A percentile compares a stretch with the other conserved stretches of the same genome.
Evolutionary conservation across 1,140 invertebrate species (phyloP).

Genomic region (Leptinotarsa undecemlineata): DNA sequence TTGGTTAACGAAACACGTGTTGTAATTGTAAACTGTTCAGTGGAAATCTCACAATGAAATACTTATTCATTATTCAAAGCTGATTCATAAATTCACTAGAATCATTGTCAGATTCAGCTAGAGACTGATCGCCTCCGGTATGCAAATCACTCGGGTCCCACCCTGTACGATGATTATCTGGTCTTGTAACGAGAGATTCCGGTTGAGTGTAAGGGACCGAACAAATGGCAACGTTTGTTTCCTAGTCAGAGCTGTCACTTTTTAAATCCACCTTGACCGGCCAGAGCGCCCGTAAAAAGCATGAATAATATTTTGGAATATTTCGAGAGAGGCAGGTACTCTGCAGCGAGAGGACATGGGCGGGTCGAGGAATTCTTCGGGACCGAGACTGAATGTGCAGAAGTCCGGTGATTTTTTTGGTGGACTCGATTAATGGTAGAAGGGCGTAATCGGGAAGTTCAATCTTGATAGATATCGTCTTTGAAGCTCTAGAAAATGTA

Average conservation of each 20-base stretch:
- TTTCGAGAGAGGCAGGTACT: slow-evolving; percentile 24
- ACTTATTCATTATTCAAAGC: too few relatives aligned
- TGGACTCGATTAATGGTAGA: too few relatives aligned
- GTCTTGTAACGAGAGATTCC: slow-evolving; percentile 12
- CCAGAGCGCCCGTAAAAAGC: slow-evolving; percentile 19
- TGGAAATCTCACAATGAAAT: too few relatives aligned
- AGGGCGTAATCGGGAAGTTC: too few relatives aligned
- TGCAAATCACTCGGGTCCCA: slow-evolving; percentile 11
- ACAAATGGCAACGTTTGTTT: slow-evolving; percentile 30
- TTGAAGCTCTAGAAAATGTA: too few relatives aligned
- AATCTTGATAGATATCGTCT: too few relatives aligned
- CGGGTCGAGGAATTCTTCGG: slow-evolving; percentile 1
- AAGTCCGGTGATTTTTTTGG: too few relatives aligned
- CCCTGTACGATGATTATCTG: slow-evolving; percentile 22
- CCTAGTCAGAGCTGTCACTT: slow-evolving; percentile 29
- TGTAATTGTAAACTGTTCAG: too few relatives aligned
- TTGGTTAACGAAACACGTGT: too few relatives aligned
- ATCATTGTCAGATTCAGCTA: too few relatives aligned
- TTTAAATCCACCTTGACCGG: slow-evolving; percentile 27
- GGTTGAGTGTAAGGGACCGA: slow-evolving; percentile 20
- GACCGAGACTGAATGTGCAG: not conserved
- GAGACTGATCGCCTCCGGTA: not conserved
- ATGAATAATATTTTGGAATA: slow-evolving; percentile 27
- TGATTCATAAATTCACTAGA: too few relatives aligned
- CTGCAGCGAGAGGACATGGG: not conserved